Conservation (phyloP, 2,888 invertebrate species). For the Dicyrtomina minuta region DNA sequence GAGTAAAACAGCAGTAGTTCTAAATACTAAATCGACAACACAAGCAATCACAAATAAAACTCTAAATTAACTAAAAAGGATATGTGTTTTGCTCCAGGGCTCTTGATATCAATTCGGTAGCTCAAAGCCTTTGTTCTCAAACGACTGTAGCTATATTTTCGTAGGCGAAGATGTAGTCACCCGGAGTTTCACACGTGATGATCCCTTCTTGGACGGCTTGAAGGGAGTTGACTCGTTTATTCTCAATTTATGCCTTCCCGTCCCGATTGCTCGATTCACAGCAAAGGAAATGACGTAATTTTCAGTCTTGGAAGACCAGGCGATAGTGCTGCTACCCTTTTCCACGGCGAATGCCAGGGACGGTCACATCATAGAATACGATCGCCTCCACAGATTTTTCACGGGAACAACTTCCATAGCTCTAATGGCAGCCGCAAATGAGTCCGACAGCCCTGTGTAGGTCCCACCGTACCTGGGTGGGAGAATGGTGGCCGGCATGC, state of each 20-base stretch:
- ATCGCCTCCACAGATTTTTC: conserved; percentile 6
- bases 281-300: conserved; percentile 28
- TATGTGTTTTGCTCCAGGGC: conserved; percentile 9
- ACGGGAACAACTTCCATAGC: background rate
- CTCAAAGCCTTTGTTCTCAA: conserved; percentile 5
- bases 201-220: conserved; percentile 16
- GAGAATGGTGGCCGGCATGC: conserved; percentile 10
- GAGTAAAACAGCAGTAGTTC: no score
- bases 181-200: conserved; percentile 25
- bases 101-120: conserved; percentile 19
- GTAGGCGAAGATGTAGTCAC: conserved; percentile 28
- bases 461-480: conserved; percentile 18
- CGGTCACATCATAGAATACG: background rate
- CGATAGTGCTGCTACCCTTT: conserved; percentile 11
- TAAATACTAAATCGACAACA: no score
- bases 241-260: conserved; percentile 28
- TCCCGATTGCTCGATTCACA: conserved; percentile 25
- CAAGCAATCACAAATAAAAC: no score
- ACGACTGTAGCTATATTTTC: conserved; percentile 29
- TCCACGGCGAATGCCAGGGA: conserved; percentile 21
- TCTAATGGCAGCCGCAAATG: background rate
- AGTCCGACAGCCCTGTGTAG: background rate
- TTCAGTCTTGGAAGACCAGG: conserved; percentile 24
- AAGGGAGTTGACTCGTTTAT: conserved; percentile 25
- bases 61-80: background rate